These are phyloP conservation scores for Colossoma macropomum DNA, from an alignment of 2,113 vertebrate species.

Conservation along the genomic window DNA sequence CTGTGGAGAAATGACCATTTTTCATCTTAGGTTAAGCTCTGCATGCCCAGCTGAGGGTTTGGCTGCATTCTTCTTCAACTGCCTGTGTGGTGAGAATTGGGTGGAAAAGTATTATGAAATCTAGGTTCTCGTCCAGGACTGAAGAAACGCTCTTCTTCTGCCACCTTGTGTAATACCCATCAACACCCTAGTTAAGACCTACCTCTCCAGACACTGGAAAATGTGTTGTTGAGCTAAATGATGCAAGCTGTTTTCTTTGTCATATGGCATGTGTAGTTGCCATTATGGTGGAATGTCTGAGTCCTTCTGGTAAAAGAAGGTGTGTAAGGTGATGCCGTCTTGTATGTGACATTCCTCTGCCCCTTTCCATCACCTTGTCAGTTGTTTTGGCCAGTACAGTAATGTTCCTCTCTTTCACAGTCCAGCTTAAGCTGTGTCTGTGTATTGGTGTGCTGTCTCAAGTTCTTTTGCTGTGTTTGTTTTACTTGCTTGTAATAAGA, in stretches of 20 bases:
- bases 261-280: not conserved
- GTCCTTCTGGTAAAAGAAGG: not conserved
- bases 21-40: not conserved
- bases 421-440: no score
- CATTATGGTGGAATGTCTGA: not conserved
- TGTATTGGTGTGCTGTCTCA: not conserved
- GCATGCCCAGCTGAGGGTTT: not conserved
- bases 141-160: not conserved
- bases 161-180: constrained; percentile 17
- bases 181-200: constrained; percentile 10
- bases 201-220: constrained; percentile 11
- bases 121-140: constrained; percentile 20
- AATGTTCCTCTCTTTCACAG: not conserved
- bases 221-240: constrained; percentile 8
- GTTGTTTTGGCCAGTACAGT: not conserved
- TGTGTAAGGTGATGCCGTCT: not conserved
- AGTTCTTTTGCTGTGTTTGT: not conserved
- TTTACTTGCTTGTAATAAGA: not conserved
- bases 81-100: constrained; percentile 34
- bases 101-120: constrained; percentile 55
- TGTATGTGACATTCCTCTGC: not conserved
- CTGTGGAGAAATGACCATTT: not conserved
- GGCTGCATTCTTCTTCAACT: constrained; percentile 23
- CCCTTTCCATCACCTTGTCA: not conserved
- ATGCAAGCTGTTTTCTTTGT: constrained; percentile 4